Conservation (phyloP, 2,888 invertebrate genomes). For the Seladonia tumulorum region DNA sequence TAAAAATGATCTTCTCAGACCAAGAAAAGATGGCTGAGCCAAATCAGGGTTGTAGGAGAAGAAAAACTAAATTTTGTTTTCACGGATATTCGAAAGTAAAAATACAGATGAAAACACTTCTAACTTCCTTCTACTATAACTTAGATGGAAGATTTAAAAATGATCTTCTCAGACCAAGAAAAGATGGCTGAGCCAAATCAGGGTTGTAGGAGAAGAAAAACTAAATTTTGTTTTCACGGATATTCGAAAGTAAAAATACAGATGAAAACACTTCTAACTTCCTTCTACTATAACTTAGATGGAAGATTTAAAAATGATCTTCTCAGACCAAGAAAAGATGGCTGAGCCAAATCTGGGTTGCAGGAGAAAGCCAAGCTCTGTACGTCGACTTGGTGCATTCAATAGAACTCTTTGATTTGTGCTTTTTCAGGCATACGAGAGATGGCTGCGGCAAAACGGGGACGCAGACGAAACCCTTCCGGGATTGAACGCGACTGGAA, state of each 20-base stretch:
- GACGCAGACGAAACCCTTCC: slow-evolving; percentile 88
- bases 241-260: too few species aligned
- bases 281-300: too few species aligned
- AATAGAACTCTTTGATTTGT: not conserved
- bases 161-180: not conserved
- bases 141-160: not conserved
- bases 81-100: too few species aligned
- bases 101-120: too few species aligned
- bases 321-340: not conserved
- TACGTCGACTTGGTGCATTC: not conserved
- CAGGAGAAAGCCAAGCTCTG: not conserved
- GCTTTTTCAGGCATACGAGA: slow-evolving; percentile 89
- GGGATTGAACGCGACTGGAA: slow-evolving; percentile 90
- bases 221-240: too few species aligned
- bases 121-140: too few species aligned
- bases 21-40: too few species aligned
- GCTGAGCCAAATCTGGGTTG: not conserved
- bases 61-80: too few species aligned
- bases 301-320: not conserved
- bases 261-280: too few species aligned
- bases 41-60: too few species aligned
- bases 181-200: not conserved
- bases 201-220: not conserved
- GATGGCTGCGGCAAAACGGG: slow-evolving; percentile 89
- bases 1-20: too few species aligned